These are phyloP conservation scores for Enteromius argenteus DNA, from an alignment of 2,797 vertebrate species.

Conservation along the genomic window DNA sequence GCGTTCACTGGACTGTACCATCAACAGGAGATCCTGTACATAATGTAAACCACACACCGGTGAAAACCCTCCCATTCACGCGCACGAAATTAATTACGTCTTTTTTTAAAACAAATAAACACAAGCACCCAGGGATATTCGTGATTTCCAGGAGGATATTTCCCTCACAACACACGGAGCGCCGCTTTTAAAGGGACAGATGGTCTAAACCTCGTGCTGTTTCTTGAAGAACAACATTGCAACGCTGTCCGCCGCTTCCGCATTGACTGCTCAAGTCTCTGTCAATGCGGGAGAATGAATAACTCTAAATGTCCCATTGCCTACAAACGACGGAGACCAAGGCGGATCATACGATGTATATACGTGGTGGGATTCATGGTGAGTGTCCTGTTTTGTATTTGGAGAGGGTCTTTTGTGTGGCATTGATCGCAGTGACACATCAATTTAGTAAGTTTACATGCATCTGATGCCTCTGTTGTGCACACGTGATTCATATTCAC, in stretches of 20 bases:
- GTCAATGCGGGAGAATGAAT: conserved; percentile 75
- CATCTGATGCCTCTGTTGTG: neutral
- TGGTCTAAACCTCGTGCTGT: conserved; percentile 20
- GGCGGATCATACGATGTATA: conserved; percentile 76
- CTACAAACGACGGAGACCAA: conserved; percentile 64
- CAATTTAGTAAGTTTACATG: neutral
- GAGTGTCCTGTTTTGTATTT: conserved; percentile 64
- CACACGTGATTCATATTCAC: neutral
- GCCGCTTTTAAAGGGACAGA: neutral
- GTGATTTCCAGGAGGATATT: neutral
- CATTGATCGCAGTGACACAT: neutral
- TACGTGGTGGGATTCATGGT: conserved; percentile 86
- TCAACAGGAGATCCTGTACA: neutral
- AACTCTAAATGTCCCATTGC: conserved; percentile 70
- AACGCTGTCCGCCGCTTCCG: conserved; percentile 67
- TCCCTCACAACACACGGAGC: accelerated
- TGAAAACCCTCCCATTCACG: neutral
- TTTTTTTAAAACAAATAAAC: neutral
- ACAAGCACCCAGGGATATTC: neutral
- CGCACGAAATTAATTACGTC: accelerated
- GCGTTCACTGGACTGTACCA: conserved; percentile 15
- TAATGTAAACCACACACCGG: neutral
- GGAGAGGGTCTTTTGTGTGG: neutral
- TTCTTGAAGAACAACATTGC: neutral
- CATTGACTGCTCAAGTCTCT: conserved; percentile 54